phyloP scores from a whole-genome alignment of 2,797 vertebrate species.

The Hirundo rustica region DNA sequence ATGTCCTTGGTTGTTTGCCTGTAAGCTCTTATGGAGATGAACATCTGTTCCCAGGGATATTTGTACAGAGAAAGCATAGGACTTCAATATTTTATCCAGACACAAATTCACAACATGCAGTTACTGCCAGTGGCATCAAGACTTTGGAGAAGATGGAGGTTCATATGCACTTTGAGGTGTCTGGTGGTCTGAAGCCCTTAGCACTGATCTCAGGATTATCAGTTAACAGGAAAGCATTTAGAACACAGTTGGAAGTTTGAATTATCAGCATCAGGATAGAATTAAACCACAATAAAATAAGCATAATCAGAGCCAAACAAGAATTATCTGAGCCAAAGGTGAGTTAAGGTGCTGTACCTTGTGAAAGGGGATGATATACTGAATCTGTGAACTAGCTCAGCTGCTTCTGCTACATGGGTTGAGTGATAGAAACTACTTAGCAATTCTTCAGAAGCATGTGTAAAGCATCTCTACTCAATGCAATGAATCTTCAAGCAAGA shows the following conservation, averaged over 20 bases:
- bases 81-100: slow-evolving; percentile 37
- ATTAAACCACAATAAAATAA: not conserved
- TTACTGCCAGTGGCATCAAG: not conserved
- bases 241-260: not conserved
- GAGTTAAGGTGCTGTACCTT: not conserved
- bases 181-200: not conserved
- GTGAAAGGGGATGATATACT: not conserved
- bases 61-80: not conserved
- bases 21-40: slow-evolving; percentile 27
- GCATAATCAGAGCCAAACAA: not conserved
- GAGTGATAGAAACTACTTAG: not conserved
- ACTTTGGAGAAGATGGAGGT: not conserved
- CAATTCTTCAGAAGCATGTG: not conserved
- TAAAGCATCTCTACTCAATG: not conserved
- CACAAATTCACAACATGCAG: not conserved
- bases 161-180: not conserved
- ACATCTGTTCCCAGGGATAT: slow-evolving; percentile 39
- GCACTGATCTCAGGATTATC: not conserved
- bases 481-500: not conserved
- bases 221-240: not conserved
- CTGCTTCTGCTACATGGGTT: not conserved
- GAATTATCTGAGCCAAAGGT: not conserved
- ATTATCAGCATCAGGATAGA: not conserved
- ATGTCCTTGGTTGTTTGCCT: slow-evolving; percentile 21
- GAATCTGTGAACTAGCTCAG: not conserved